Conservation (phyloP, 2,888 invertebrate genomes). For the Hanleya hanleyi region DNA sequence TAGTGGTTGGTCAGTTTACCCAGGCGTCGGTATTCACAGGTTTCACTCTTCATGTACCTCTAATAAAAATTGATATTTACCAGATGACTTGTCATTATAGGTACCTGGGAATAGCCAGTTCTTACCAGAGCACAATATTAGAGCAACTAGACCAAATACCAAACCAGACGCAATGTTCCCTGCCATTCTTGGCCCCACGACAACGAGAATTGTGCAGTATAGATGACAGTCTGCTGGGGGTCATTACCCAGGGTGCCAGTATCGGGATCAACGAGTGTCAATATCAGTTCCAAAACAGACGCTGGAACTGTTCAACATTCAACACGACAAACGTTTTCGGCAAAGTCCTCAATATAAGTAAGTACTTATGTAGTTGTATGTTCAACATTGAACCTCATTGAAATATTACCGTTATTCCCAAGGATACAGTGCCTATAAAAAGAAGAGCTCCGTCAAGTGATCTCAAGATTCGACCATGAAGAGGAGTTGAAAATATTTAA, state of each 20-base stretch:
- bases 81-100: slow-evolving; percentile 62
- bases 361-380: no score
- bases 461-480: no score
- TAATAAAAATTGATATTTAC: no score
- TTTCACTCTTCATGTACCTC: no score
- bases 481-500: no score
- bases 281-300: slow-evolving; percentile 87
- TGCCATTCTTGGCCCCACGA: slow-evolving; percentile 82
- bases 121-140: slow-evolving; percentile 69
- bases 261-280: slow-evolving; percentile 92
- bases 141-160: slow-evolving; percentile 62
- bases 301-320: slow-evolving; percentile 92
- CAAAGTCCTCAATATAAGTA: slow-evolving; percentile 87
- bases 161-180: slow-evolving; percentile 38
- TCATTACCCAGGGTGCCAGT: slow-evolving; percentile 81
- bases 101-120: slow-evolving; percentile 75
- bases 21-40: no score
- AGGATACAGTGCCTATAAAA: no score
- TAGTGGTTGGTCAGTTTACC: no score
- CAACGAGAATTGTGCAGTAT: slow-evolving; percentile 83
- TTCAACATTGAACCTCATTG: no score
- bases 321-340: slow-evolving; percentile 88
- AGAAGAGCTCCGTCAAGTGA: no score
- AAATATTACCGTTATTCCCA: no score
- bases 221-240: slow-evolving; percentile 82